phyloP scores from a whole-genome alignment of 2,797 vertebrate genomes.

The Danio kyathit region DNA sequence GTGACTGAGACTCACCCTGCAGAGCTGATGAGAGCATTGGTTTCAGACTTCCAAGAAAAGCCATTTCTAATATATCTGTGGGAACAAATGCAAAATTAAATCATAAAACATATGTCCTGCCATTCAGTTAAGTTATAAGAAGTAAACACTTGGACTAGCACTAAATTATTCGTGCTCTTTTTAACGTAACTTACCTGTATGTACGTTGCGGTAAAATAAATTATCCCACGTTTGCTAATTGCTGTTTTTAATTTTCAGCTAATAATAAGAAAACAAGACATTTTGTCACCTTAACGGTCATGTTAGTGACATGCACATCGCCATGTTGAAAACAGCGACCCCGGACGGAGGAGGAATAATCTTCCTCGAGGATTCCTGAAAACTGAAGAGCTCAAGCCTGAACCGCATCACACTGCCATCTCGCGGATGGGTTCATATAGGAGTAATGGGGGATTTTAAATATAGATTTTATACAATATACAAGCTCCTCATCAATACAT shows the following conservation, averaged over 20 bases:
- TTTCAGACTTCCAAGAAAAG: constrained; percentile 67
- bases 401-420: constrained; percentile 12
- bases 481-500: no score
- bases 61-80: constrained; percentile 58
- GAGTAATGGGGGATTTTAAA: no score
- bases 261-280: background rate
- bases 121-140: background rate
- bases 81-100: background rate
- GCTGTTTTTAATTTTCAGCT: background rate
- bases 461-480: no score
- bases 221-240: background rate
- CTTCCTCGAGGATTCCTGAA: background rate
- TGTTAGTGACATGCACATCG: background rate
- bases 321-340: constrained; percentile 48
- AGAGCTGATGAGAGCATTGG: constrained; percentile 66
- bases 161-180: background rate
- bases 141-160: background rate
- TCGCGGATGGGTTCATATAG: background rate
- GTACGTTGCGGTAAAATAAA: background rate
- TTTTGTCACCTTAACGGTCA: constrained; percentile 7
- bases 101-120: background rate
- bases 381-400: background rate
- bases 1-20: constrained; percentile 64
- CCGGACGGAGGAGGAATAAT: background rate
- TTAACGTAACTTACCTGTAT: constrained; percentile 6